A percentile compares a stretch with the other conserved stretches of the same genome.
phyloP scores from a whole-genome alignment of 2,797 vertebrate genomes.

The Pseudopleuronectes americanus region DNA sequence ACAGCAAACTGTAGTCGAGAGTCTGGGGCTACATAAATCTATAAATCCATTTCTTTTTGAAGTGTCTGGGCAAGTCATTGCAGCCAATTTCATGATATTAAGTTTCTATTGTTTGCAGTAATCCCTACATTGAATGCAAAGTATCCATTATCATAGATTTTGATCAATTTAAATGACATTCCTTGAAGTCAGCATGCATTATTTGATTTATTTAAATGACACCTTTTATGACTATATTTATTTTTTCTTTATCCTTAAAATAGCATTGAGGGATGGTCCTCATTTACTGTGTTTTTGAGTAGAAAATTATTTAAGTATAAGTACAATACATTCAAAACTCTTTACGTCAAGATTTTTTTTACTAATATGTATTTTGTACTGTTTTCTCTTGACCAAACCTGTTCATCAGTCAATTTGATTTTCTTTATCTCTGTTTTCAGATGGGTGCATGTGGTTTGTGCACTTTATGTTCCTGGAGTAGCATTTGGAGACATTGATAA shows the following conservation, averaged over 20 bases:
- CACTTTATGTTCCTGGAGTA: constrained; percentile 97
- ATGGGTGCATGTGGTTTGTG: constrained; percentile 99
- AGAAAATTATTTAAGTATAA: background rate
- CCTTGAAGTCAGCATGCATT: constrained; percentile 16
- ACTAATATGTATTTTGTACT: background rate
- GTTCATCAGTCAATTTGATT: constrained; percentile 9
- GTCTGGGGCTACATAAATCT: constrained; percentile 71
- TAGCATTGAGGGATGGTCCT: background rate
- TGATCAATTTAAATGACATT: constrained; percentile 29
- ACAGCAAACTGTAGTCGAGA: constrained; percentile 71
- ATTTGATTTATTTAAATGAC: constrained; percentile 34
- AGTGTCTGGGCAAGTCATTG: constrained; percentile 56
- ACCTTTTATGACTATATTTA: constrained; percentile 15
- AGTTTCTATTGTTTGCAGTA: constrained; percentile 48
- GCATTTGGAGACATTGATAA: constrained; percentile 99
- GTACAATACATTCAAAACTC: constrained; percentile 7
- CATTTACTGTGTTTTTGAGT: background rate
- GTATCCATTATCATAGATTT: constrained; percentile 31
- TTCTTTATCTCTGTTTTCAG: constrained; percentile 74
- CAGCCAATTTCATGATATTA: constrained; percentile 58
- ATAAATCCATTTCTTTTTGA: constrained; percentile 69
- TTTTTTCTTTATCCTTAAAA: background rate
- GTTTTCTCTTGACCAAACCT: background rate
- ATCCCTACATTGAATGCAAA: constrained; percentile 36
- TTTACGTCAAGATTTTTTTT: constrained; percentile 2